Evolutionary conservation across 2,888 invertebrate species (phyloP).

Genomic region (Deroplatys truncata): DNA sequence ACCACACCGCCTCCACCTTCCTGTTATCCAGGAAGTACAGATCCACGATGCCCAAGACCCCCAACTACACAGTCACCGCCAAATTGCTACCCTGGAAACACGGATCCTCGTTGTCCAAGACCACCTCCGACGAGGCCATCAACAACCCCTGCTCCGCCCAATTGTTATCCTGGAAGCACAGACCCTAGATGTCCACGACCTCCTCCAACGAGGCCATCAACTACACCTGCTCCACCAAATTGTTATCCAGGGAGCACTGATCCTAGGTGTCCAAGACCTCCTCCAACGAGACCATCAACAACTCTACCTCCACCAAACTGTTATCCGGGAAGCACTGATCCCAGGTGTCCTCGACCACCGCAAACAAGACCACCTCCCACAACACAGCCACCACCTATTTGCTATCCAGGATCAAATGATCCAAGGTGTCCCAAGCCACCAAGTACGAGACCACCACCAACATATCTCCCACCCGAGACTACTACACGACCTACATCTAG

Average conservation of each 20-base stretch:
- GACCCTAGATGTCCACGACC: slow-evolving; percentile 39
- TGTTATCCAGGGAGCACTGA: slow-evolving; percentile 31
- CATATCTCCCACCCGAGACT: slow-evolving; percentile 27
- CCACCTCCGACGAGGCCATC: background rate
- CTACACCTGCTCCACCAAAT: slow-evolving; percentile 22
- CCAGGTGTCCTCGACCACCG: slow-evolving; percentile 37
- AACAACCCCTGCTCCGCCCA: background rate
- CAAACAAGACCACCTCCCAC: slow-evolving; percentile 30
- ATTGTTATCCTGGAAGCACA: slow-evolving; percentile 31
- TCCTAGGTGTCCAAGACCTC: slow-evolving; percentile 30
- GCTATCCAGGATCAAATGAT: slow-evolving; percentile 39
- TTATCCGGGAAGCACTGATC: slow-evolving; percentile 35
- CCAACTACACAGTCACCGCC: slow-evolving; percentile 13
- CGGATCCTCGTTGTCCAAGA: background rate
- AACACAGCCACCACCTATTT: slow-evolving; percentile 37
- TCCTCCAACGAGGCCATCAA: slow-evolving; percentile 26
- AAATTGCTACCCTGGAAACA: slow-evolving; percentile 42
- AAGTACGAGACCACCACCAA: background rate
- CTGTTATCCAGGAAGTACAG: background rate
- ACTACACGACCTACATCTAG: background rate
- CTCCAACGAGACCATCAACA: slow-evolving; percentile 8
- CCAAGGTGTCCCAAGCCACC: slow-evolving; percentile 39
- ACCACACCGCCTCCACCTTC: background rate
- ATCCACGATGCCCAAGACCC: background rate
- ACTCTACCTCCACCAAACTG: slow-evolving; percentile 33